Evolutionary conservation across 92 coral and sea anemone species (phyloP).

Genomic region (Chrysogorgia sp.): DNA sequence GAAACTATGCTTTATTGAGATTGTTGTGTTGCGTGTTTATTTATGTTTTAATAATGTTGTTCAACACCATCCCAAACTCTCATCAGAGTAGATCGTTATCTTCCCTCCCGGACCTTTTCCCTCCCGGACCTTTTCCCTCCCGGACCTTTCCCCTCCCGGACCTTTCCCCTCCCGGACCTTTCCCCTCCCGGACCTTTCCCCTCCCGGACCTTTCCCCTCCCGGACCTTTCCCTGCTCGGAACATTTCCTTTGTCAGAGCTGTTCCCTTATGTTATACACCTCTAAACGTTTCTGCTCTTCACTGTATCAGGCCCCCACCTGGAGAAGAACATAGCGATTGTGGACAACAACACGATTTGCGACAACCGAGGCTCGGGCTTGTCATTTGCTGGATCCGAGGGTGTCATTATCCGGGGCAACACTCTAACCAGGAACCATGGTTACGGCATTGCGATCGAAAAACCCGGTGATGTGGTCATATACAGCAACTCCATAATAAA

Average conservation of each 20-base stretch:
- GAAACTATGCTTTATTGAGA: no score
- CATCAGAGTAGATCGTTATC: no score
- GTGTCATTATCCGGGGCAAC: slow-evolving; percentile 82
- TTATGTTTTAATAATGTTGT: no score
- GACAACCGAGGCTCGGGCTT: slow-evolving; percentile 92
- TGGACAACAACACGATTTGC: slow-evolving; percentile 82
- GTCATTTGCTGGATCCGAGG: slow-evolving; percentile 84
- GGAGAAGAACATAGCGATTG: slow-evolving; percentile 85
- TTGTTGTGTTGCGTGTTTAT: no score
- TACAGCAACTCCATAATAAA: slow-evolving; percentile 83
- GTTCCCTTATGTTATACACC: background rate
- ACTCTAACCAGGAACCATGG: slow-evolving; percentile 82
- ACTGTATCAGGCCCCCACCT: slow-evolving; percentile 74
- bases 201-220: no score
- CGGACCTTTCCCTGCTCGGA: background rate
- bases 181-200: no score
- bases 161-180: no score
- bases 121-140: no score
- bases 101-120: no score
- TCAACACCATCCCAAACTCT: no score
- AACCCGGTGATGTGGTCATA: slow-evolving; percentile 88
- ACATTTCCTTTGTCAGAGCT: background rate
- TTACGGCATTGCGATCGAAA: slow-evolving; percentile 85
- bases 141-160: no score
- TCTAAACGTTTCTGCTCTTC: background rate